These are phyloP conservation scores for Hyperoplus immaculatus DNA, from an alignment of 2,797 vertebrate genomes.

Conservation along the genomic window DNA sequence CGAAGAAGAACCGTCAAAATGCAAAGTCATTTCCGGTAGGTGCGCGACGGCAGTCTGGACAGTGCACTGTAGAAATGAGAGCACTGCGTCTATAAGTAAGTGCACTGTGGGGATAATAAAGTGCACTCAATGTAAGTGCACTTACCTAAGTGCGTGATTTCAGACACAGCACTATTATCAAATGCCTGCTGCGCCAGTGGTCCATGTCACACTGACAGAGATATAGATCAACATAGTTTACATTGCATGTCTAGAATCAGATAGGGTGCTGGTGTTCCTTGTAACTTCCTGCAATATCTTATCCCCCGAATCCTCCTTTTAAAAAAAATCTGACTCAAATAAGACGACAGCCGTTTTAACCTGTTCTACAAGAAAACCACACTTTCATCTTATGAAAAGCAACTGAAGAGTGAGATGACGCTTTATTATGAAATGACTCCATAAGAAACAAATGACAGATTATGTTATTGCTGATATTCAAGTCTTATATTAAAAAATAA, in stretches of 20 bases:
- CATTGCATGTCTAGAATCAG: conserved; percentile 8
- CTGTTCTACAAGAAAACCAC: not conserved
- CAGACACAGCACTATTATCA: not conserved
- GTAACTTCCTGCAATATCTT: not conserved
- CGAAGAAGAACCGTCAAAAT: no score
- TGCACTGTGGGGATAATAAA: no score
- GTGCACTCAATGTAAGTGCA: no score
- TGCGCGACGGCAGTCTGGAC: no score
- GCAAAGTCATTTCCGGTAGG: no score
- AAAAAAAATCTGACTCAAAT: not conserved
- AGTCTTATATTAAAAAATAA: conserved; percentile 41
- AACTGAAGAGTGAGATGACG: not conserved
- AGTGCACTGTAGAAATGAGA: no score
- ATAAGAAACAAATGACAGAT: conserved; percentile 16
- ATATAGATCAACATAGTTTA: conserved; percentile 11
- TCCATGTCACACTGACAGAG: not conserved
- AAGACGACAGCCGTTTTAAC: conserved; percentile 2
- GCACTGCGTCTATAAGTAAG: no score
- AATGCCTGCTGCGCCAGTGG: not conserved
- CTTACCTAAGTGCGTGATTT: no score
- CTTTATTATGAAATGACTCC: not conserved
- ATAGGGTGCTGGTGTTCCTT: not conserved
- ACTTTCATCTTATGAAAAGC: conserved; percentile 10
- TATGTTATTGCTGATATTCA: not conserved
- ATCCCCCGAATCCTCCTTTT: not conserved